Percentiles rank a stretch among this genome's conserved stretches.
These are phyloP conservation scores for Phylloscopus collybita DNA, from an alignment of 2,797 vertebrate species.

Conservation along the genomic window DNA sequence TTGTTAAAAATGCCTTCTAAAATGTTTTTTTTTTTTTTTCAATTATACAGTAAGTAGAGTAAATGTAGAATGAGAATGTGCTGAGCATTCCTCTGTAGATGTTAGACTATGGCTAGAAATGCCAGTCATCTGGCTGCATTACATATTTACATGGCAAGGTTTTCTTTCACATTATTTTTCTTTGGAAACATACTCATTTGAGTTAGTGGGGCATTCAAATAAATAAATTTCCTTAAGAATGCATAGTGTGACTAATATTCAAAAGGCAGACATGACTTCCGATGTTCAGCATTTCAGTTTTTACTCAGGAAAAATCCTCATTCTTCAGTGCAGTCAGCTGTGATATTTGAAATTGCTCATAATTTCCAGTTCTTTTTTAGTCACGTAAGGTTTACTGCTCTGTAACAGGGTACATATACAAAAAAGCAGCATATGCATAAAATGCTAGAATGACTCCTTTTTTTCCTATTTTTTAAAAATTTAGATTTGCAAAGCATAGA, in stretches of 20 bases:
- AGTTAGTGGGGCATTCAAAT: neutral
- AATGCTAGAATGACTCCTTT: neutral
- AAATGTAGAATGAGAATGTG: neutral
- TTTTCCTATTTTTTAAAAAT: fast-evolving
- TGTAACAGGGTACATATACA: neutral
- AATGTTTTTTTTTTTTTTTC: neutral
- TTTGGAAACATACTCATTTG: neutral
- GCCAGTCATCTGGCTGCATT: neutral
- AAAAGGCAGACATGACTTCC: neutral
- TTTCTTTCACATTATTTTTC: neutral
- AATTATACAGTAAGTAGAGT: neutral
- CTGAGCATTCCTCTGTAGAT: neutral
- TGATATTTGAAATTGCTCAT: neutral
- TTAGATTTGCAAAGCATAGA: neutral
- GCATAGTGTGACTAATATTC: neutral
- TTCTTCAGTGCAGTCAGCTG: neutral
- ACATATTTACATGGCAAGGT: neutral
- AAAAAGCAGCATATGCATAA: neutral
- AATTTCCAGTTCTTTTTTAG: neutral
- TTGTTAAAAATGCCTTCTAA: neutral
- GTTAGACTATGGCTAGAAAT: neutral
- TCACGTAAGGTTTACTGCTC: neutral
- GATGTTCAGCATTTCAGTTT: neutral
- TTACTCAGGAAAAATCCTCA: neutral
- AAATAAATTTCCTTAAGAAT: neutral